Conservation (phyloP, 2,888 invertebrate species). For the Xestobium rufovillosum region DNA sequence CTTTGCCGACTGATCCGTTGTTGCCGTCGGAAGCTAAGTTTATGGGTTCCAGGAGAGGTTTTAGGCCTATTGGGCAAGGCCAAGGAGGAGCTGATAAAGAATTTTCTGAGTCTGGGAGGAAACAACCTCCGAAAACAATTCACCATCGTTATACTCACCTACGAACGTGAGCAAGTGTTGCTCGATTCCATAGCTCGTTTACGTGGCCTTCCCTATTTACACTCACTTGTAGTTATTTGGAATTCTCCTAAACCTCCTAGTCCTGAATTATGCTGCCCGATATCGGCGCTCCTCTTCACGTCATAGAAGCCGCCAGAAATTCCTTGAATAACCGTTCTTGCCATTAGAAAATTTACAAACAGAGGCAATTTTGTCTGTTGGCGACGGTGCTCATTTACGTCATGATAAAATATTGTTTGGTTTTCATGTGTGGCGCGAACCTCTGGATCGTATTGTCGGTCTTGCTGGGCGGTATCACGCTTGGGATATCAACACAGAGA, state of each 20-base stretch:
- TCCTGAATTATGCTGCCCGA: conserved; percentile 80
- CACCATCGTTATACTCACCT: conserved; percentile 93
- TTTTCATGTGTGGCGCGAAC: conserved; percentile 97
- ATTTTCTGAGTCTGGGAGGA: conserved; percentile 91
- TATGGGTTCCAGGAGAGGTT: conserved; percentile 66
- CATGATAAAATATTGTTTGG: conserved; percentile 99
- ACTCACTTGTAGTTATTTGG: conserved; percentile 97
- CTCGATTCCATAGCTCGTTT: conserved; percentile 83
- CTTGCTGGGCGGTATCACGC: conserved; percentile 95
- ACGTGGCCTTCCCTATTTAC: conserved; percentile 89
- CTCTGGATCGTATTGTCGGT: conserved; percentile 91
- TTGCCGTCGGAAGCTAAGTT: conserved; percentile 93
- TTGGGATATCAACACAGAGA: conserved; percentile 83
- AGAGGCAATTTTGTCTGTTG: conserved; percentile 94
- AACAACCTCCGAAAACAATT: conserved; percentile 95
- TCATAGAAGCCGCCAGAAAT: conserved; percentile 84
- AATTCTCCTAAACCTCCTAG: conserved; percentile 83
- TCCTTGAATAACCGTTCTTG: conserved; percentile 94
- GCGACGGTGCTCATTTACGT: conserved; percentile 95
- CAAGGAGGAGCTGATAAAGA: conserved; percentile 91
- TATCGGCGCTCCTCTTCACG: conserved; percentile 76
- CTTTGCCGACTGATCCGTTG: conserved; percentile 79
- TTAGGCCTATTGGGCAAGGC: conserved; percentile 85
- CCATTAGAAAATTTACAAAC: conserved; percentile 95
- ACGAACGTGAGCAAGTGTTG: conserved; percentile 91